phyloP scores from a whole-genome alignment of 2,888 invertebrate species.

The Drosophila koepferae region DNA sequence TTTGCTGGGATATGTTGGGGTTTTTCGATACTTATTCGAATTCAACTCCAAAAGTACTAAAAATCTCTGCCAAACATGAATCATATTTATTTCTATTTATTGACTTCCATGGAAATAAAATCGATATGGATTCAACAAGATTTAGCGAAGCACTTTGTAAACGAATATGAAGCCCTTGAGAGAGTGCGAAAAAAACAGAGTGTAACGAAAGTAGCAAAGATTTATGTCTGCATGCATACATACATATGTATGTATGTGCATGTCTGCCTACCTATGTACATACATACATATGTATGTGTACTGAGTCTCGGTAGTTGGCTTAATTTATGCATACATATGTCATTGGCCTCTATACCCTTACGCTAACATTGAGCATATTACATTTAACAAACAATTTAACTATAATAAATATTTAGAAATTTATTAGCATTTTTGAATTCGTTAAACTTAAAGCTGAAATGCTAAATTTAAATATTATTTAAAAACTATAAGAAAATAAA shows the following conservation, averaged over 20 bases:
- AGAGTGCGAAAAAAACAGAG: constrained; percentile 5
- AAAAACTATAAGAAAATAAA: no score
- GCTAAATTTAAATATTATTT: no score
- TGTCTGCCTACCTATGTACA: not conserved
- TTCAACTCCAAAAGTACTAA: not conserved
- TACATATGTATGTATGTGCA: not conserved
- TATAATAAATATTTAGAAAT: no score
- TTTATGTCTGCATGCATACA: not conserved
- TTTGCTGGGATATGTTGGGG: not conserved
- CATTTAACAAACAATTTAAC: not conserved
- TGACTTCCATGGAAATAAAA: constrained; percentile 18
- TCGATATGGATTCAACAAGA: constrained; percentile 4
- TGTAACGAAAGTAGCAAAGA: constrained; percentile 29
- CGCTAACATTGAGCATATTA: not conserved
- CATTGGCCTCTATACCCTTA: constrained; percentile 14
- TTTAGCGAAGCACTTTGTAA: constrained; percentile 9
- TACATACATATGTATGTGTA: not conserved
- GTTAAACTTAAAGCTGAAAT: no score
- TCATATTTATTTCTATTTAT: constrained; percentile 3
- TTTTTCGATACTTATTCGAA: not conserved
- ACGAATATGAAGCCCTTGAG: constrained; percentile 16
- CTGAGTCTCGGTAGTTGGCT: constrained; percentile 3
- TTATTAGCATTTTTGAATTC: no score
- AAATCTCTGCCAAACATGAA: constrained; percentile 13
- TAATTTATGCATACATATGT: constrained; percentile 6